Evolutionary conservation across 2,888 invertebrate species (phyloP), one percentile per base, ranked within the genome.

Genomic region (Epistrophe grossulariae): DNA sequence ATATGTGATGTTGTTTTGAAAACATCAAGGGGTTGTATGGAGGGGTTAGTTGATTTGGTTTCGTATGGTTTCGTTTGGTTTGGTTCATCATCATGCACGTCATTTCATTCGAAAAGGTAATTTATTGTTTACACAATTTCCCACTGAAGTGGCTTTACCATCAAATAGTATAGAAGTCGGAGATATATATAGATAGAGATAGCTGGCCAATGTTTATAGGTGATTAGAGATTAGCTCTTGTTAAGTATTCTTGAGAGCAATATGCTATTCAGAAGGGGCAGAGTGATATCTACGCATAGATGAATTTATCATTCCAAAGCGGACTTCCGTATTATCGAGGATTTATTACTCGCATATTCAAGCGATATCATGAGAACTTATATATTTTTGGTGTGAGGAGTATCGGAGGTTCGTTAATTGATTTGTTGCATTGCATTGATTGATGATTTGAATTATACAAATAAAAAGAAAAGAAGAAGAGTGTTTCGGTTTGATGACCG

Each of bases 121-220:
- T 87, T 83, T 83, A 87, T 83, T 87, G 87, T 87, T 87, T 87
- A 87, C 87, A 83, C 87, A 83, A 60, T 83, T 83, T 83, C 83
- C 87, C 87, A 87, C 83, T 87, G 79, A 87, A 87, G 83, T 79
- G 87, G 82, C 72, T 74, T 64, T 57, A 78, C 52, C 60, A 24
- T 24, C 24, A 24, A 24, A 24, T n/a, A n/a, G n/a, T n/a, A 40
- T 43, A 31, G 24, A 50, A 28, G 3, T 31, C 19, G 19, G 28
- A 70, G 45, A 70, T 72, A 15, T 72, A 15, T 19, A 17, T 11
- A 31, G 38, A 71, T 35, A 59, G 55, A 73, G 48, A 73, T 76
- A 73, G 50, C 31, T 31, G 17, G 66, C 31, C 70, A 64, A 28
- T 82, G 82, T 82, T 68, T 85, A 68, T 85, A 76, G 87, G 83